Percentiles rank a stretch among this genome's conserved stretches.
Conservation (phyloP, 1,140 invertebrate genomes). For the Stenopsyche tienmushanensis region DNA sequence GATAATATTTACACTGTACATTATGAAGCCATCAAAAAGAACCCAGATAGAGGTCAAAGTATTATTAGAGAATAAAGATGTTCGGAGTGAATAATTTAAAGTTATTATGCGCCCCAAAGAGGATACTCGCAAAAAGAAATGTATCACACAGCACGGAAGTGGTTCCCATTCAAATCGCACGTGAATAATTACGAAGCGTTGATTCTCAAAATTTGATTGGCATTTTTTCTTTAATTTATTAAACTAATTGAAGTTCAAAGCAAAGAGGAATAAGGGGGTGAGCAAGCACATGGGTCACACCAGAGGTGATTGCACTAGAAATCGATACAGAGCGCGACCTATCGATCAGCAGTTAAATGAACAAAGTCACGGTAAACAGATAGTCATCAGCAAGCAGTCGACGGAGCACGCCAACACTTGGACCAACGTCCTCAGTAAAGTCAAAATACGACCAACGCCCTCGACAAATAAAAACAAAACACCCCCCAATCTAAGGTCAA, state of each 20-base stretch:
- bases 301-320: neutral
- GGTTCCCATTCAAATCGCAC: neutral
- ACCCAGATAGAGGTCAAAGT: too few species aligned
- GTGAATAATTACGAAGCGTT: neutral
- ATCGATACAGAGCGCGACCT: neutral
- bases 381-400: slow-evolving; percentile 5
- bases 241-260: too few species aligned
- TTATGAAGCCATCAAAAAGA: too few species aligned
- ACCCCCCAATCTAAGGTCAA: too few species aligned
- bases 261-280: too few species aligned
- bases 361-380: slow-evolving; percentile 20
- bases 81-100: too few species aligned
- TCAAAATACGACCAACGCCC: neutral
- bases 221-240: too few species aligned
- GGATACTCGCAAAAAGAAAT: neutral
- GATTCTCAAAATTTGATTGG: neutral
- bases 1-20: too few species aligned
- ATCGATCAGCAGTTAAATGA: slow-evolving; percentile 1
- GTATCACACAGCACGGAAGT: neutral
- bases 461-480: neutral
- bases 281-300: neutral
- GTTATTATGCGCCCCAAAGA: neutral
- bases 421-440: too few species aligned
- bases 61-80: too few species aligned
- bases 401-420: slow-evolving; percentile 1